phyloP scores from a whole-genome alignment of 2,113 vertebrate species.

The Sapajus apella region DNA sequence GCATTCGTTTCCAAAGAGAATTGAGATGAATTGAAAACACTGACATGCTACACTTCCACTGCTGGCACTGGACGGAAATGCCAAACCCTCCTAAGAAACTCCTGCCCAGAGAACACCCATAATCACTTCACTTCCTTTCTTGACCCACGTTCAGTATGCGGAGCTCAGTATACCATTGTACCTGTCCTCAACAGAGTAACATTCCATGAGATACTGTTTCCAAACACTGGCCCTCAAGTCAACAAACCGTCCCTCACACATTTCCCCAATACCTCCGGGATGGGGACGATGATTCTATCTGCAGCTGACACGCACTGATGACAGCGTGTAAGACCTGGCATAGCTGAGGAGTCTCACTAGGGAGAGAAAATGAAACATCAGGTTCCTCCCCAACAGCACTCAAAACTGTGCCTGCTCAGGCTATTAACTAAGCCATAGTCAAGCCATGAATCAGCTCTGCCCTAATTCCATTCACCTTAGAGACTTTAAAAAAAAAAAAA shows the following conservation, averaged over 20 bases:
- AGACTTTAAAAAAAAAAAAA: not conserved
- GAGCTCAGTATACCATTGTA: rapidly evolving
- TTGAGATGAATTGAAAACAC: constrained; percentile 47
- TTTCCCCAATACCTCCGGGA: not conserved
- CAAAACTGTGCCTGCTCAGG: not conserved
- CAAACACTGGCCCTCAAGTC: not conserved
- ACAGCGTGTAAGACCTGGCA: rapidly evolving
- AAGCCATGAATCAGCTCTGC: not conserved
- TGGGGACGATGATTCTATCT: not conserved
- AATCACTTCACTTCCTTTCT: not conserved
- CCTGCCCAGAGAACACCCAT: too few species aligned
- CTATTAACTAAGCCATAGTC: too few species aligned
- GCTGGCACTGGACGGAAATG: rapidly evolving
- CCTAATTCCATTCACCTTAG: not conserved
- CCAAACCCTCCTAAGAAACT: not conserved
- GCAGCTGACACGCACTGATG: rapidly evolving
- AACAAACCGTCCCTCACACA: not conserved
- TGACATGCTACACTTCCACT: not conserved
- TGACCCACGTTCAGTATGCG: rapidly evolving
- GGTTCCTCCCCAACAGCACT: too few species aligned
- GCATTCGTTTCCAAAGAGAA: constrained; percentile 40
- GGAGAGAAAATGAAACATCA: not conserved
- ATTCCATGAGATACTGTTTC: not conserved
- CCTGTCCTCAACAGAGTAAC: not conserved
- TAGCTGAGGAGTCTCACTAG: rapidly evolving